phyloP scores from a whole-genome alignment of 2,797 vertebrate species.

The Aulostomus chinensis region DNA sequence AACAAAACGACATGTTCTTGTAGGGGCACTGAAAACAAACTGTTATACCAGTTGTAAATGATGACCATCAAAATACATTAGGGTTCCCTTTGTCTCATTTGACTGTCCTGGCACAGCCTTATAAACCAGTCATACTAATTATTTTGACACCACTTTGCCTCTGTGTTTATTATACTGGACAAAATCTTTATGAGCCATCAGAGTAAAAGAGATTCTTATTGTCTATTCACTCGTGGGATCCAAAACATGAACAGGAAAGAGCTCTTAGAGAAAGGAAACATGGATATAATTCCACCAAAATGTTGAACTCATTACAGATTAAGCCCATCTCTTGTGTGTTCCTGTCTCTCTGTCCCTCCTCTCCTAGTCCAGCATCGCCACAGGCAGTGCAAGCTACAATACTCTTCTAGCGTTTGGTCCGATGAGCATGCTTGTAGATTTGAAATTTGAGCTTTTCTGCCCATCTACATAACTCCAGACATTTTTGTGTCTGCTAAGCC shows the following conservation, averaged over 20 bases:
- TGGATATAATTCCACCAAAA: too few relatives aligned
- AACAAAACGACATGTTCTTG: background rate
- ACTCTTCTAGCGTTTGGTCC: conserved; percentile 23
- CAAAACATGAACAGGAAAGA: too few relatives aligned
- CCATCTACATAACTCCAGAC: conserved; percentile 1
- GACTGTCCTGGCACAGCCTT: too few relatives aligned
- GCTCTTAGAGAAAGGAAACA: too few relatives aligned
- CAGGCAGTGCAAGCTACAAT: conserved; percentile 32
- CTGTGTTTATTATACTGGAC: background rate
- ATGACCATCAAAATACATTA: background rate
- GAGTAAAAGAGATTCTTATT: background rate
- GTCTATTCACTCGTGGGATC: background rate
- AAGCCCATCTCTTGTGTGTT: background rate
- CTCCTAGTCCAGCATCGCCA: conserved; percentile 27
- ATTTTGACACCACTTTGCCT: background rate
- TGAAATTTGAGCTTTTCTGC: conserved; percentile 15
- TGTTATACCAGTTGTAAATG: background rate
- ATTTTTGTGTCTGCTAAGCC: background rate
- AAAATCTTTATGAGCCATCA: background rate
- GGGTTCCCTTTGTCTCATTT: background rate
- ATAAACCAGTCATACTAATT: too few relatives aligned
- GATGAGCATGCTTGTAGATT: conserved; percentile 13
- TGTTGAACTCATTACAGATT: background rate
- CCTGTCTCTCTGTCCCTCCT: conserved; percentile 10
- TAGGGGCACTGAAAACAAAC: background rate